Percentiles rank a stretch among this genome's conserved stretches.
These are phyloP conservation scores for Protophormia terraenovae DNA, from an alignment of 2,888 invertebrate species.

Conservation along the genomic window DNA sequence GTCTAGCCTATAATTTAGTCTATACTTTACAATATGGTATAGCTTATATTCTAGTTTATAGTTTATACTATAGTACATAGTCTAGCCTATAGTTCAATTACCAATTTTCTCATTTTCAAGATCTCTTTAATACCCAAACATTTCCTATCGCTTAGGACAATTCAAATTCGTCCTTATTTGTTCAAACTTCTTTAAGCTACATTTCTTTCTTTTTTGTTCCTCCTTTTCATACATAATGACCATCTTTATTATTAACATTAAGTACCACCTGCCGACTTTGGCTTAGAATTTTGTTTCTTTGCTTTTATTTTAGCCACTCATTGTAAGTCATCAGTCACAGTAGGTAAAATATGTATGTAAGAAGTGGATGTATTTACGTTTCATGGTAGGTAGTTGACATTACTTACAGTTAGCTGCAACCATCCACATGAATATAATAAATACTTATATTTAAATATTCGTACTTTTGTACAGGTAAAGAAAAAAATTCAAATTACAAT, in stretches of 20 bases:
- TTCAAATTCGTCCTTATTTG: neutral
- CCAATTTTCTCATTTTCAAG: no score
- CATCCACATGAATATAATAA: neutral
- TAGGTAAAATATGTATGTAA: neutral
- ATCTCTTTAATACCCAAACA: no score
- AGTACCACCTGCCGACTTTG: slow-evolving; percentile 51
- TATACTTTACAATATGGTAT: no score
- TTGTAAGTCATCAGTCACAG: slow-evolving; percentile 14
- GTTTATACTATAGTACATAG: no score
- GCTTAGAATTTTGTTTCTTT: slow-evolving; percentile 27
- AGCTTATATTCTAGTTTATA: no score
- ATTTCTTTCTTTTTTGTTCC: neutral
- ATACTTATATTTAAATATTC: slow-evolving; percentile 6
- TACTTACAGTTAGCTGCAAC: slow-evolving; percentile 12
- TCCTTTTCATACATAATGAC: slow-evolving; percentile 53
- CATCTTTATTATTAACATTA: slow-evolving; percentile 45
- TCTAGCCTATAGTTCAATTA: no score
- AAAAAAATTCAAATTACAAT: slow-evolving; percentile 31
- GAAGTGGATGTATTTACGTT: neutral
- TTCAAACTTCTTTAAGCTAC: neutral
- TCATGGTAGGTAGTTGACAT: neutral
- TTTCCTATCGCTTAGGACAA: neutral
- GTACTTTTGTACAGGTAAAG: slow-evolving; percentile 16
- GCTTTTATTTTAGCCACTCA: slow-evolving; percentile 18
- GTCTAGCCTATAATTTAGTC: no score